Percentiles rank a stretch among this genome's conserved stretches.
Conservation (phyloP, 1,140 invertebrate species). For the Papilio polyxenes region DNA sequence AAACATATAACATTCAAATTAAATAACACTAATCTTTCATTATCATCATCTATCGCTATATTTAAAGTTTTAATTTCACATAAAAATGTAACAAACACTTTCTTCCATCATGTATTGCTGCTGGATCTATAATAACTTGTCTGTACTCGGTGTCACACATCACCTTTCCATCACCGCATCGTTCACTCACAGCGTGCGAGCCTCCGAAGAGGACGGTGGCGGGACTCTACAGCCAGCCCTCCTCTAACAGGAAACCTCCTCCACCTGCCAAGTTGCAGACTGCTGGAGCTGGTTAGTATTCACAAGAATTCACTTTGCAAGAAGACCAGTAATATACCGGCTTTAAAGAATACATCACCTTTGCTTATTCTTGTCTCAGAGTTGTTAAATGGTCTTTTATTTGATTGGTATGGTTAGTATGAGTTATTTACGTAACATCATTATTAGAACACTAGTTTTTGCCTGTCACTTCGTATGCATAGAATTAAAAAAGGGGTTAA, state of each 20-base stretch:
- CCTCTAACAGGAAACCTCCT: constrained; percentile 64
- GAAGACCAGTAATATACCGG: no score
- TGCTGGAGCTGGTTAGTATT: constrained; percentile 61
- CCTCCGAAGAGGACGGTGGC: constrained; percentile 64
- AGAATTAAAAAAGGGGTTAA: no score
- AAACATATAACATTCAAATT: no score
- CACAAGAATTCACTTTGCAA: no score
- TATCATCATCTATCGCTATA: not conserved
- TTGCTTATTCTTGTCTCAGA: no score
- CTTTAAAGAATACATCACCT: no score
- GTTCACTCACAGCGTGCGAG: constrained; percentile 58
- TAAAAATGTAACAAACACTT: constrained; percentile 24
- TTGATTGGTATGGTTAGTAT: no score
- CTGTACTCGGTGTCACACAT: constrained; percentile 35
- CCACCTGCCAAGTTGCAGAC: constrained; percentile 64
- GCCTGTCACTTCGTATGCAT: no score
- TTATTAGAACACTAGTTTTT: no score
- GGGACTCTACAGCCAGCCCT: constrained; percentile 65
- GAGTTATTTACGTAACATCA: no score
- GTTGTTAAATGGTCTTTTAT: no score
- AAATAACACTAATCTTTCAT: no score
- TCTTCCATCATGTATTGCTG: constrained; percentile 48
- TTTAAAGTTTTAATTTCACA: not conserved
- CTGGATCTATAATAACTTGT: constrained; percentile 39
- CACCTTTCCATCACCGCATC: constrained; percentile 31